Evolutionary conservation across 1,140 invertebrate species (phyloP).

Genomic region (Steinernema feltiae): DNA sequence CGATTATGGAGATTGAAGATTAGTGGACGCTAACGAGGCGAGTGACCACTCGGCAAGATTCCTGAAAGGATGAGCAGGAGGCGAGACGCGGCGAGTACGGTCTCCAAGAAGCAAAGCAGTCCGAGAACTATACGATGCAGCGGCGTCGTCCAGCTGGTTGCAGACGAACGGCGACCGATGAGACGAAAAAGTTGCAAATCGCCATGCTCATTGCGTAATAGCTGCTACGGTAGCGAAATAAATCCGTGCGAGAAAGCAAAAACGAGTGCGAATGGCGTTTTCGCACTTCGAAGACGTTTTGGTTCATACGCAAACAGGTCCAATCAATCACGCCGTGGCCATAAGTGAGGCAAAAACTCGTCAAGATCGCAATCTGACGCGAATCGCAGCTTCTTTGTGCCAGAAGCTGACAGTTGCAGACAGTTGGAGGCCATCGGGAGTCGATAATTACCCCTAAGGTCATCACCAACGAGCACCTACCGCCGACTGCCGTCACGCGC

Average conservation of each 20-base stretch:
- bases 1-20: constrained; percentile 1
- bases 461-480: neutral
- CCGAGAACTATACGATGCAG: too few relatives aligned
- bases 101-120: too few relatives aligned
- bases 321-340: too few relatives aligned
- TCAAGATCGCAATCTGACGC: neutral
- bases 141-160: too few relatives aligned
- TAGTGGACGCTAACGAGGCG: constrained; percentile 4
- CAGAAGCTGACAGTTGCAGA: constrained; percentile 8
- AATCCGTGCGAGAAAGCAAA: too few relatives aligned
- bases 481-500: neutral
- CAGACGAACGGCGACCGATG: too few relatives aligned
- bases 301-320: neutral
- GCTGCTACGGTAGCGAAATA: too few relatives aligned
- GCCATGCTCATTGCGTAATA: too few relatives aligned
- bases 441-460: constrained; percentile 15
- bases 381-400: neutral
- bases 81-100: too few relatives aligned
- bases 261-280: too few relatives aligned
- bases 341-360: neutral
- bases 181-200: too few relatives aligned
- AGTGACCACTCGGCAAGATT: constrained; percentile 14
- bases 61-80: neutral
- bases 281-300: too few relatives aligned
- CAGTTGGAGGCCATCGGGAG: neutral